phyloP scores from a whole-genome alignment of 1,140 invertebrate genomes.

The Sminthurides bifidus region DNA sequence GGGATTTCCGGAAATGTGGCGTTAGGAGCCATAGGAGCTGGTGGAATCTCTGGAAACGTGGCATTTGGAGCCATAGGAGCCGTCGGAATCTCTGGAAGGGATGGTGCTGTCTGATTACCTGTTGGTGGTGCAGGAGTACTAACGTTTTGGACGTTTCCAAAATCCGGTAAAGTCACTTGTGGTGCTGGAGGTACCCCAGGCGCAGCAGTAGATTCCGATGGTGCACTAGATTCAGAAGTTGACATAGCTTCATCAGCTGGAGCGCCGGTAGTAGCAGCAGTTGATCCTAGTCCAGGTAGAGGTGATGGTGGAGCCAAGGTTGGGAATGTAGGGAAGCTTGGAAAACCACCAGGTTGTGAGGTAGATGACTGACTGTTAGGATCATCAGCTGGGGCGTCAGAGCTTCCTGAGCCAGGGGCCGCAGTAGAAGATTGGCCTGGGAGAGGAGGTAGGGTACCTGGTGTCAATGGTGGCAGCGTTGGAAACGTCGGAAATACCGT shows the following conservation, averaged over 20 bases:
- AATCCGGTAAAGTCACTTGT: no score
- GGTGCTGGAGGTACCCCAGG: no score
- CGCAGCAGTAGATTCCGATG: no score
- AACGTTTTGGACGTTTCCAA: no score
- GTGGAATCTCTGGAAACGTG: no score
- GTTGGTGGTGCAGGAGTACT: no score
- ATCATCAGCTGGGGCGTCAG: background rate
- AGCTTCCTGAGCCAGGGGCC: background rate
- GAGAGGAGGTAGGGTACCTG: background rate
- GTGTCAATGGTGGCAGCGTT: background rate
- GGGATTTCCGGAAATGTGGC: no score
- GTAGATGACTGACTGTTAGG: background rate
- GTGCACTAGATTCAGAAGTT: background rate
- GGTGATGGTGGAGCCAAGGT: background rate
- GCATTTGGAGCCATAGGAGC: no score
- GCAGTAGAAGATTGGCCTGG: background rate
- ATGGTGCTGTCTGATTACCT: no score
- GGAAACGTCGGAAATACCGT: conserved; percentile 6
- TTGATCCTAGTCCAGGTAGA: background rate
- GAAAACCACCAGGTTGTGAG: background rate
- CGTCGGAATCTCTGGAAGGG: no score
- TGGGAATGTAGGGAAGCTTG: conserved; percentile 1
- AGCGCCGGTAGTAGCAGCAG: background rate
- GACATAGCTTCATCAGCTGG: conserved; percentile 2
- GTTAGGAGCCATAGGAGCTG: no score